Evolutionary conservation across 2,888 invertebrate species (phyloP).

Genomic region (Parascotia fuliginaria): DNA sequence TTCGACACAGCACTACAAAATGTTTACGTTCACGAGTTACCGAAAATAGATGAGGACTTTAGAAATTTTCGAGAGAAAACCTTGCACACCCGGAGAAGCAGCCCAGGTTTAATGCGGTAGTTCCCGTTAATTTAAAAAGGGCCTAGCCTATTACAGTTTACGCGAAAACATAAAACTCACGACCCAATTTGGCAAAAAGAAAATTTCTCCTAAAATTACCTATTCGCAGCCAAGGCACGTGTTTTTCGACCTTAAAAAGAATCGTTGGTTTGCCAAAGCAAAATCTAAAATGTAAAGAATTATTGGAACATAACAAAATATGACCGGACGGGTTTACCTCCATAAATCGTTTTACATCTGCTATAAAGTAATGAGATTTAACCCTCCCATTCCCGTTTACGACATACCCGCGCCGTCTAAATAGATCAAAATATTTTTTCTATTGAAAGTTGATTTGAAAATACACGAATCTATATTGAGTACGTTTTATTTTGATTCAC

Average conservation of each 20-base stretch:
- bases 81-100: constrained; percentile 18
- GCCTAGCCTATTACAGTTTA: constrained; percentile 53
- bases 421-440: constrained; percentile 72
- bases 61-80: constrained; percentile 13
- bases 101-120: constrained; percentile 39
- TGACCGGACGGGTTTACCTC: constrained; percentile 68
- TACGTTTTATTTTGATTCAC: not conserved
- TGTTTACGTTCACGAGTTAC: not conserved
- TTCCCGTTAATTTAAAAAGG: constrained; percentile 50
- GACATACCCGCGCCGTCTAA: constrained; percentile 64
- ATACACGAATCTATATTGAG: constrained; percentile 31
- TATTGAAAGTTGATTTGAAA: constrained; percentile 39
- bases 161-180: constrained; percentile 58
- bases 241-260: constrained; percentile 50
- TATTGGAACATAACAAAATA: constrained; percentile 82
- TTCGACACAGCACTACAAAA: not conserved
- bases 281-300: constrained; percentile 62
- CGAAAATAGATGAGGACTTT: not conserved
- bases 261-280: constrained; percentile 24
- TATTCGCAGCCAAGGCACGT: constrained; percentile 57
- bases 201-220: constrained; percentile 58
- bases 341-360: constrained; percentile 81
- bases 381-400: constrained; percentile 78
- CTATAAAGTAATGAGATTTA: constrained; percentile 84
- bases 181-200: constrained; percentile 60